Evolutionary conservation across 2,113 vertebrate species (phyloP).

Genomic region (Daphoenositta chrysoptera): DNA sequence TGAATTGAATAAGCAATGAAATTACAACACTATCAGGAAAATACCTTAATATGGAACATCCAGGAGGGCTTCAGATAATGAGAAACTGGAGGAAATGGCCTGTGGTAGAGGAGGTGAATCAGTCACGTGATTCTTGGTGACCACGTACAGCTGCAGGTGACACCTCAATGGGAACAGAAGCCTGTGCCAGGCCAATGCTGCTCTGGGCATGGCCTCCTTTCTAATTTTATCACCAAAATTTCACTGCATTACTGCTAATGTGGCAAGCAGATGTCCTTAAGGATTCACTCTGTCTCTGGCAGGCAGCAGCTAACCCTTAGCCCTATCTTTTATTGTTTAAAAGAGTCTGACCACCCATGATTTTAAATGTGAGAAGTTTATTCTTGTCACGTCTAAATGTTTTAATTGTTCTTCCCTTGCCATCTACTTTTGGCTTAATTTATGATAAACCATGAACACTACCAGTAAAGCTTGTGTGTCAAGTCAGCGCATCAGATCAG

Average conservation of each 20-base stretch:
- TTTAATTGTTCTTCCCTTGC: background rate
- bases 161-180: background rate
- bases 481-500: background rate
- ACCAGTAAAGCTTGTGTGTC: background rate
- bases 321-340: background rate
- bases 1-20: background rate
- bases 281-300: rapidly evolving
- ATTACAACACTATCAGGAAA: background rate
- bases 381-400: background rate
- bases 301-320: background rate
- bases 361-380: background rate
- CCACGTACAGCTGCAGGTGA: background rate
- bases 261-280: background rate
- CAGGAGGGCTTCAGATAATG: background rate
- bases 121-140: background rate
- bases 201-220: background rate
- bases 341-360: background rate
- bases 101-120: background rate
- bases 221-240: slow-evolving; percentile 30
- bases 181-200: background rate
- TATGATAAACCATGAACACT: background rate
- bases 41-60: background rate
- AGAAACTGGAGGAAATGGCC: background rate
- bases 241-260: background rate
- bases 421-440: background rate